phyloP scores from a whole-genome alignment of 1,140 invertebrate species.

The Neelides sp. region DNA sequence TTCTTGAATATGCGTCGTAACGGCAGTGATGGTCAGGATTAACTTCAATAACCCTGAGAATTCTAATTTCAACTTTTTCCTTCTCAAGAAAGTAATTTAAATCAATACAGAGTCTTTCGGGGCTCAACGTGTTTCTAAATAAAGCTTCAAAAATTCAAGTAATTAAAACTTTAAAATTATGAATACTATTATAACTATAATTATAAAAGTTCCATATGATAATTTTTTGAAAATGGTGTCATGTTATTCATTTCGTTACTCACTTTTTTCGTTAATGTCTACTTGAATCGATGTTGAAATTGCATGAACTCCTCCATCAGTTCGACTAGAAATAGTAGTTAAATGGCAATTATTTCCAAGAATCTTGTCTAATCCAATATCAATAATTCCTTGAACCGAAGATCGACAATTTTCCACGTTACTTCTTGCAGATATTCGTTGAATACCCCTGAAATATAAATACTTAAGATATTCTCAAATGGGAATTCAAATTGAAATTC shows the following conservation, averaged over 20 bases:
- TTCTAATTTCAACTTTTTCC: constrained; percentile 20
- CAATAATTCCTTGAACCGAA: constrained; percentile 10
- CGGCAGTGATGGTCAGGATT: constrained; percentile 11
- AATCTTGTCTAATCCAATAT: constrained; percentile 1
- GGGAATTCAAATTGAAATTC: too few relatives aligned
- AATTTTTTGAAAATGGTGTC: not conserved
- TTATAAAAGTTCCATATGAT: not conserved
- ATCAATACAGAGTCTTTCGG: constrained; percentile 16
- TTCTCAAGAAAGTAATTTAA: constrained; percentile 23
- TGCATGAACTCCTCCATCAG: constrained; percentile 28
- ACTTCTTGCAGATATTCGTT: too few relatives aligned
- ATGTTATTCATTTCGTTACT: not conserved
- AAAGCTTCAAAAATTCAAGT: not conserved
- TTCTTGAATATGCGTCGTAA: constrained; percentile 13
- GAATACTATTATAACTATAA: not conserved
- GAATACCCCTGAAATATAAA: too few relatives aligned
- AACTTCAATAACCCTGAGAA: constrained; percentile 22
- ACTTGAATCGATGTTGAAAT: constrained; percentile 8
- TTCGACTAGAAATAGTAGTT: constrained; percentile 17
- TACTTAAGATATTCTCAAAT: too few relatives aligned
- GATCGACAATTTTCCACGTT: too few relatives aligned
- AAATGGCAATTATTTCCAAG: not conserved
- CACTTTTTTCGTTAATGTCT: constrained; percentile 7
- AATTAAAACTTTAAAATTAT: too few relatives aligned
- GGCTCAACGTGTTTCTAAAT: constrained; percentile 5